These are phyloP conservation scores for Drosophila tripunctata DNA, from an alignment of 2,888 invertebrate species.

Conservation along the genomic window DNA sequence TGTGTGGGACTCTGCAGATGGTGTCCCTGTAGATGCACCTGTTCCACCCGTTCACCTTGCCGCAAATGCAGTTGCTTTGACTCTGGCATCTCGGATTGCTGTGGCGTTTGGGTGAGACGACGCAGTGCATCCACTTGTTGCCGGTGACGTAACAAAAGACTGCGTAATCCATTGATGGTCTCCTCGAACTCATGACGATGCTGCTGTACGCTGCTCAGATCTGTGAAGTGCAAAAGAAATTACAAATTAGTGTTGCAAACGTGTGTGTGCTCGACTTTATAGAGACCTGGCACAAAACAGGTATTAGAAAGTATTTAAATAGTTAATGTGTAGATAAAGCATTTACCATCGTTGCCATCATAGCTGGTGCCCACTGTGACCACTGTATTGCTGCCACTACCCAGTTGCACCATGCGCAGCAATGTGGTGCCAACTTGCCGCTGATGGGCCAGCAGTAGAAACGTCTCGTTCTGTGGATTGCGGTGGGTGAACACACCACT, in stretches of 20 bases:
- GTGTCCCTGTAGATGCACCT: constrained; percentile 50
- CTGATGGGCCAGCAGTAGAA: constrained; percentile 66
- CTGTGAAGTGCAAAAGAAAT: constrained; percentile 22
- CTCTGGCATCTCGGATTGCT: constrained; percentile 6
- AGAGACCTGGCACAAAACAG: background rate
- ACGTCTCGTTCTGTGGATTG: constrained; percentile 67
- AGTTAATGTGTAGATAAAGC: too few relatives aligned
- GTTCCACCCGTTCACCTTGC: constrained; percentile 52
- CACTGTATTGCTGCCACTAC: constrained; percentile 15
- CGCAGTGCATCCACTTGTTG: constrained; percentile 64
- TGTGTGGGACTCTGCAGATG: constrained; percentile 73
- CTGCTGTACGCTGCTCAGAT: constrained; percentile 64
- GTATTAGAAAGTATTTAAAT: too few relatives aligned
- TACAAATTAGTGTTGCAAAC: background rate
- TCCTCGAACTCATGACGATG: constrained; percentile 78
- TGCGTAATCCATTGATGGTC: constrained; percentile 64
- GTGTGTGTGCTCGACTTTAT: background rate
- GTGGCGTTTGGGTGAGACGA: constrained; percentile 26
- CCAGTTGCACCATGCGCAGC: constrained; percentile 77
- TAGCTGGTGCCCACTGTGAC: constrained; percentile 19
- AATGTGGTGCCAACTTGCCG: constrained; percentile 42
- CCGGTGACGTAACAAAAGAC: constrained; percentile 69
- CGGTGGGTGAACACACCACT: constrained; percentile 60
- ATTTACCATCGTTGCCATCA: constrained; percentile 58
- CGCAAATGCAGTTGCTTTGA: constrained; percentile 27